phyloP scores from a whole-genome alignment of 2,888 invertebrate genomes.

The Cataglyphis livida region DNA sequence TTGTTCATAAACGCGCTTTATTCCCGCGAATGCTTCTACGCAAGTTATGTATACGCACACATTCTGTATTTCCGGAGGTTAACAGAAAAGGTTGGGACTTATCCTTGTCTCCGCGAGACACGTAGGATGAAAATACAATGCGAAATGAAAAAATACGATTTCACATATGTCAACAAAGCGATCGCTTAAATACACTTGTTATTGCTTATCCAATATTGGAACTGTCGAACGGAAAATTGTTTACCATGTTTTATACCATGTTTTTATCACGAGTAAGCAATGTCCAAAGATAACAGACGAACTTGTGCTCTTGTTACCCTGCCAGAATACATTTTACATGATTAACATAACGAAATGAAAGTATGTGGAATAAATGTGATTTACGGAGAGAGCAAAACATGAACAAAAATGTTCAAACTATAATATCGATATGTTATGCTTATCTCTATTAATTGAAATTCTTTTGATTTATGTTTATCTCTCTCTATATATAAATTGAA shows the following conservation, averaged over 20 bases:
- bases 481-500: neutral
- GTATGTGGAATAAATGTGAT: neutral
- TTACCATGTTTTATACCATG: neutral
- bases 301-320: neutral
- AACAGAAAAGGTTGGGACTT: neutral
- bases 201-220: constrained; percentile 32
- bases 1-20: constrained; percentile 45
- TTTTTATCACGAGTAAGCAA: neutral
- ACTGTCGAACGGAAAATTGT: constrained; percentile 33
- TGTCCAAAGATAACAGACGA: constrained; percentile 3
- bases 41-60: neutral
- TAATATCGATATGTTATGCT: neutral
- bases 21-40: constrained; percentile 10
- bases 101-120: neutral
- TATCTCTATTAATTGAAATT: neutral
- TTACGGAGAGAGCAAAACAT: neutral
- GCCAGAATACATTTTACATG: neutral
- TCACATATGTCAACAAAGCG: neutral
- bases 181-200: constrained; percentile 34
- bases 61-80: constrained; percentile 7
- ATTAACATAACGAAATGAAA: neutral
- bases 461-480: neutral
- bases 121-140: neutral
- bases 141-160: neutral
- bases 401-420: constrained; percentile 4